These are phyloP conservation scores for Rana temporaria DNA, from an alignment of 2,113 vertebrate species.

Conservation along the genomic window DNA sequence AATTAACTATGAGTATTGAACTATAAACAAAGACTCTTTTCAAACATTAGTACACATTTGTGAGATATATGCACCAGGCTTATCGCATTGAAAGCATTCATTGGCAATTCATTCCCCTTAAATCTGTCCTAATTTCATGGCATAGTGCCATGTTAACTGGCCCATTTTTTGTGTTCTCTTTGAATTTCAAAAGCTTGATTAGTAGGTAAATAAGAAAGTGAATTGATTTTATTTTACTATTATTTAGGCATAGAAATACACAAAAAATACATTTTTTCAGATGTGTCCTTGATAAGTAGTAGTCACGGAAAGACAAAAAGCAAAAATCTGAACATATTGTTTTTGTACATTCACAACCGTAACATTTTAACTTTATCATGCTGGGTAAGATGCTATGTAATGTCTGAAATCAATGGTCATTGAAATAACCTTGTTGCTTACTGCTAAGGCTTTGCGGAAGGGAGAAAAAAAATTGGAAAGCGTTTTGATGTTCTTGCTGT, in stretches of 20 bases:
- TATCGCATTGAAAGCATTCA: no score
- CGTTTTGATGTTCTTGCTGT: conserved; percentile 44
- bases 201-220: no score
- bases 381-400: conserved; percentile 25
- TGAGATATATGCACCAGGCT: no score
- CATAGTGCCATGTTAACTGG: no score
- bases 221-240: no score
- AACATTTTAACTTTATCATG: conserved; percentile 43
- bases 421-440: conserved; percentile 52
- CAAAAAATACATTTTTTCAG: neutral
- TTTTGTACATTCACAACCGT: neutral
- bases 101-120: no score
- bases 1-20: no score
- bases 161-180: no score
- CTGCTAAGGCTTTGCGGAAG: conserved; percentile 24
- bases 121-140: no score
- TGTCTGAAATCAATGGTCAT: conserved; percentile 48
- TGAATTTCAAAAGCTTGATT: no score
- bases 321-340: conserved; percentile 17
- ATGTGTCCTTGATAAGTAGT: conserved; percentile 5
- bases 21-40: no score
- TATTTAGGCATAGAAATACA: neutral
- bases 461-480: conserved; percentile 34
- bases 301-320: conserved; percentile 10
- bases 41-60: no score